Evolutionary conservation across 1,140 invertebrate genomes (phyloP).

Genomic region (Ips nitidus): DNA sequence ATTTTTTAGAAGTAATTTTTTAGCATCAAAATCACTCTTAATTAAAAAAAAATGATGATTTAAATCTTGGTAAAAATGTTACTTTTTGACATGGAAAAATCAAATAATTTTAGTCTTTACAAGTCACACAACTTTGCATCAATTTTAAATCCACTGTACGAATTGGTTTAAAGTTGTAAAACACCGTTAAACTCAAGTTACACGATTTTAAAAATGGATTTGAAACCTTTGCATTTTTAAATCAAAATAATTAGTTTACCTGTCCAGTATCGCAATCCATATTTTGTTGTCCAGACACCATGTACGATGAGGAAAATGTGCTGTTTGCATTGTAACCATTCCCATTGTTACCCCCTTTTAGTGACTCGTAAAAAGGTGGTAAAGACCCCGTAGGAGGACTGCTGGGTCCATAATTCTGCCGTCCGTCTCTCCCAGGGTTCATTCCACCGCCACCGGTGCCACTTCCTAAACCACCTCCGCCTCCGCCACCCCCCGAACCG

Average conservation of each 20-base stretch:
- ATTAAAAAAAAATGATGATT: no score
- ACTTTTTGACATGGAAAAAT: no score
- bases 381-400: constrained; percentile 77
- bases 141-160: no score
- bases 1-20: no score
- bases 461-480: constrained; percentile 59
- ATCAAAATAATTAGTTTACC: not conserved
- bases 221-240: not conserved
- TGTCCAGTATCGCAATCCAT: constrained; percentile 79
- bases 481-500: constrained; percentile 57
- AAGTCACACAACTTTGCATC: no score
- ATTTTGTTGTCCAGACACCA: constrained; percentile 60
- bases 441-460: constrained; percentile 69
- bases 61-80: no score
- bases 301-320: constrained; percentile 52
- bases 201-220: no score
- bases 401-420: constrained; percentile 79
- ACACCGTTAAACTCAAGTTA: no score
- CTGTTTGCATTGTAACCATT: constrained; percentile 57
- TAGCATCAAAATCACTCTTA: no score
- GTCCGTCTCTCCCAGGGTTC: constrained; percentile 70
- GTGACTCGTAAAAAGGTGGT: constrained; percentile 81
- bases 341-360: constrained; percentile 72
- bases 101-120: no score
- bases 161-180: no score